Conservation (phyloP, 2,113 vertebrate genomes). For the Brienomyrus longianalis region DNA sequence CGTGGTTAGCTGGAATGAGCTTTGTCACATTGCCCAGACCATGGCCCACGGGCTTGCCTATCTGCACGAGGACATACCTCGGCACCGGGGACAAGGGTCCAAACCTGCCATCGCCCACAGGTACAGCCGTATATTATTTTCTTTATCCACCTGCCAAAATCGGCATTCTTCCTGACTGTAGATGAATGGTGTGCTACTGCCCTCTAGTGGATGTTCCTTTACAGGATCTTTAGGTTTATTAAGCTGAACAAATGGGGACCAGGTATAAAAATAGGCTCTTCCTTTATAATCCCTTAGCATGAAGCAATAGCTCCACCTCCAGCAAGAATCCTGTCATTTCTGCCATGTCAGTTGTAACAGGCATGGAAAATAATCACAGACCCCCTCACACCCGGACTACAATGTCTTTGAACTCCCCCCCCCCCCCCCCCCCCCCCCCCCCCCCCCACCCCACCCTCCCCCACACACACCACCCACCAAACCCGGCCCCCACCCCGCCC, state of each 20-base stretch:
- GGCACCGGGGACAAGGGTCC: constrained; percentile 76
- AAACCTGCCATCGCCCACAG: constrained; percentile 96
- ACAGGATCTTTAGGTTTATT: background rate
- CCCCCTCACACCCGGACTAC: background rate
- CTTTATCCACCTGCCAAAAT: background rate
- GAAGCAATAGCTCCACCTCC: background rate
- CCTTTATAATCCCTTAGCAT: background rate
- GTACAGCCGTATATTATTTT: constrained; percentile 44
- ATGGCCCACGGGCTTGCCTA: constrained; percentile 84
- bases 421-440: too few relatives aligned
- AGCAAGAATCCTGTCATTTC: background rate
- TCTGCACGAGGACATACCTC: constrained; percentile 85
- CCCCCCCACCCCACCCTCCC: too few relatives aligned
- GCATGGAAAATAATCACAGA: background rate
- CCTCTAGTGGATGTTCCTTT: background rate
- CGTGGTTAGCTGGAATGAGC: constrained; percentile 78
- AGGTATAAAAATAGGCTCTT: background rate
- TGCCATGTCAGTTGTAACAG: background rate
- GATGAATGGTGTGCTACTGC: background rate
- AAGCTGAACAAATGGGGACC: background rate
- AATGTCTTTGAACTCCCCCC: background rate
- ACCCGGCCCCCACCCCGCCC: too few relatives aligned
- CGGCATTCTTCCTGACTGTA: background rate
- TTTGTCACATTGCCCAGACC: constrained; percentile 82
- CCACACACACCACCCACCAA: too few relatives aligned